Conservation (phyloP, 2,113 vertebrate species). For the Columba livia region DNA sequence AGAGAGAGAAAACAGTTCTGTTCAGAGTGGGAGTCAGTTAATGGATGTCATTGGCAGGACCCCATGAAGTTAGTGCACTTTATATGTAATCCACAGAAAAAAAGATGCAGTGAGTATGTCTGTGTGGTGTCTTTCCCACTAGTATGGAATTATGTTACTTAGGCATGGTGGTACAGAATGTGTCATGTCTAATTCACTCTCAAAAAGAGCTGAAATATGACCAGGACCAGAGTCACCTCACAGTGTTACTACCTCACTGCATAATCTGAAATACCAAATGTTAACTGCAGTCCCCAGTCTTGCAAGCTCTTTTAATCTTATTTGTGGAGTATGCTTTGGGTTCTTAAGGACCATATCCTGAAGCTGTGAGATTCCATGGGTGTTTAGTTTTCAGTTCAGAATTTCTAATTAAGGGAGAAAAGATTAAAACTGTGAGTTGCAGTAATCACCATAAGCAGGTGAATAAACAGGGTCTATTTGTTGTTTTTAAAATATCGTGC, state of each 20-base stretch:
- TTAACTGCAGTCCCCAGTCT: neutral
- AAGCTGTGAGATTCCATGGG: neutral
- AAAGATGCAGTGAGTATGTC: fast-evolving
- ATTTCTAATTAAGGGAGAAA: neutral
- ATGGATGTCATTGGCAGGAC: neutral
- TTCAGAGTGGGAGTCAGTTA: neutral
- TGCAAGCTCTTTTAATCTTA: neutral
- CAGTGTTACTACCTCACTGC: neutral
- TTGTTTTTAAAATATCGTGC: neutral
- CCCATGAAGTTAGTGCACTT: neutral
- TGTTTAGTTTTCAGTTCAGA: neutral
- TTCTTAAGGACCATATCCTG: neutral
- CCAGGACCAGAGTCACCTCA: neutral
- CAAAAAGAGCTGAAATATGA: neutral
- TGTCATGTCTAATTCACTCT: neutral
- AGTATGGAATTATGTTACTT: fast-evolving
- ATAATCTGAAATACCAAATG: neutral
- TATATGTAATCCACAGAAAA: fast-evolving
- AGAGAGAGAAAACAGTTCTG: neutral
- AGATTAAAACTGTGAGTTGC: neutral
- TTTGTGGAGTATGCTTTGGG: neutral
- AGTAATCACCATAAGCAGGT: neutral
- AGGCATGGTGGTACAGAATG: neutral
- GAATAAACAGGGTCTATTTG: neutral
- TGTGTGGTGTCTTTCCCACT: neutral